A percentile compares a stretch with the other conserved stretches of the same genome.
phyloP scores from a whole-genome alignment of 1,140 invertebrate species.

The Ditylenchus dipsaci region DNA sequence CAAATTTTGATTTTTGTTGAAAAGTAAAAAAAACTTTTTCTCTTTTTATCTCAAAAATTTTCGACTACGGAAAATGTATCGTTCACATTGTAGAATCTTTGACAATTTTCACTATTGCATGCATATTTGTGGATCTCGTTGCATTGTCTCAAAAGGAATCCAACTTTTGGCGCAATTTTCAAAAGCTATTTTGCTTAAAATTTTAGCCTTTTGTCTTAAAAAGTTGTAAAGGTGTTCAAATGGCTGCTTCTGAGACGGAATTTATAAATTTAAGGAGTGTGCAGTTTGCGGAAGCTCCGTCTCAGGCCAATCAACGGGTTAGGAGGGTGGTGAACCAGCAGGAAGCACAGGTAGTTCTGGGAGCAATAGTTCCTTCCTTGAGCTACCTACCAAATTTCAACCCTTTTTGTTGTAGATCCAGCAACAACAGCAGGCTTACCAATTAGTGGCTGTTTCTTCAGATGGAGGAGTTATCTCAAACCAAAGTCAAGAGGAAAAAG shows the following conservation, averaged over 20 bases:
- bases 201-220: background rate
- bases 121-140: too few species aligned
- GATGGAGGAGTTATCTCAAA: background rate
- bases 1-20: too few species aligned
- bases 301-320: background rate
- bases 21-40: too few species aligned
- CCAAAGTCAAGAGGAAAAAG: background rate
- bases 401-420: background rate
- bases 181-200: background rate
- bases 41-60: too few species aligned
- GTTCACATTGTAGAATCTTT: too few species aligned
- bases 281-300: background rate
- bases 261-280: conserved; percentile 1
- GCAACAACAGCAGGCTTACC: background rate
- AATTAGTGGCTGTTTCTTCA: background rate
- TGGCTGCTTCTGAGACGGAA: background rate
- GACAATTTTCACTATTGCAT: too few species aligned
- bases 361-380: too few species aligned
- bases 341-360: background rate
- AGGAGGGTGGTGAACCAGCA: background rate
- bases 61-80: too few species aligned
- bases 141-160: too few species aligned
- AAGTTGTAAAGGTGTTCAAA: background rate
- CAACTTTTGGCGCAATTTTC: background rate
- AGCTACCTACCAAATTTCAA: background rate